These are phyloP conservation scores for Piaya cayana DNA, from an alignment of 2,113 vertebrate genomes.

Conservation along the genomic window DNA sequence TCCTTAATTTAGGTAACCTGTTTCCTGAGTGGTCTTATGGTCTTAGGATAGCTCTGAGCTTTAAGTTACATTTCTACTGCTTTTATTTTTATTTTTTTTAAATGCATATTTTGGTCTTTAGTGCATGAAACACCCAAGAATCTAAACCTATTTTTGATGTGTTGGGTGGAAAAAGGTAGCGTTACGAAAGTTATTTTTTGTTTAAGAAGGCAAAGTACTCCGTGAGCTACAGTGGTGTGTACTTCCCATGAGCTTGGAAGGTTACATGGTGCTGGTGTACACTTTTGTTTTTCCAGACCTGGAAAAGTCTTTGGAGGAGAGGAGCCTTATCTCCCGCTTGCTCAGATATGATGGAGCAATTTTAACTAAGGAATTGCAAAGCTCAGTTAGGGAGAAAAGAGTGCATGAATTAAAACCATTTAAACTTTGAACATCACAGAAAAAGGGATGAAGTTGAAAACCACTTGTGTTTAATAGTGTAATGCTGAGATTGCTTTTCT, in stretches of 20 bases:
- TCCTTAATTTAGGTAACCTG: constrained; percentile 8
- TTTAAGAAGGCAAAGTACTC: neutral
- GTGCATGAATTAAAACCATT: neutral
- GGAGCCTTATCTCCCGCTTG: neutral
- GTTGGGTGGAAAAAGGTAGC: neutral
- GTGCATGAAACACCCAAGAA: neutral
- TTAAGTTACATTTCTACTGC: neutral
- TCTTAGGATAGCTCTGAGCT: neutral
- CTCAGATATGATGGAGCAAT: neutral
- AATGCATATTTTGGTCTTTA: neutral
- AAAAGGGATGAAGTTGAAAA: neutral
- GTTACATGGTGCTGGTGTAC: neutral
- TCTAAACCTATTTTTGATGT: neutral
- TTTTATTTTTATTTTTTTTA: neutral
- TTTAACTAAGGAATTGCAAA: neutral
- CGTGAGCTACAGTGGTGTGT: neutral
- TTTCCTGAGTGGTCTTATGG: neutral
- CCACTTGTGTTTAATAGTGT: neutral
- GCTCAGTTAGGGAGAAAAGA: neutral
- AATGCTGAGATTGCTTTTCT: neutral
- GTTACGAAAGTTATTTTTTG: neutral
- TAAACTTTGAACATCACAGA: neutral
- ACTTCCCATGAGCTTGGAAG: neutral
- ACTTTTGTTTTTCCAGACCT: neutral
- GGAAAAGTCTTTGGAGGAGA: neutral